Conservation (phyloP, 2,113 vertebrate species). For the Esox niger region DNA sequence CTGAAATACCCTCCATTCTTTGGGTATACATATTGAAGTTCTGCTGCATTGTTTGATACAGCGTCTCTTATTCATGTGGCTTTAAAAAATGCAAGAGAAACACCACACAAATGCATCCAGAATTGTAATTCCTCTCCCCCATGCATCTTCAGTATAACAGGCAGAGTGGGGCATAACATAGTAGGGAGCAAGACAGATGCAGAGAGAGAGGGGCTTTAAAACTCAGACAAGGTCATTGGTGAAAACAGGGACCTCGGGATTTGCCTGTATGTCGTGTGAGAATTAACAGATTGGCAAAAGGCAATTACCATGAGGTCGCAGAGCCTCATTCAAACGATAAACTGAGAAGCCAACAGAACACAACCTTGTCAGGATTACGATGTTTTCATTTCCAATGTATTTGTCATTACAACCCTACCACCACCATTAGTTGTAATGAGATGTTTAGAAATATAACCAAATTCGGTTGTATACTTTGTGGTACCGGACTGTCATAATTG, state of each 20-base stretch:
- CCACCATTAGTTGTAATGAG: no score
- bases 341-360: conserved; percentile 24
- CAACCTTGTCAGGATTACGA: conserved; percentile 69
- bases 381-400: conserved; percentile 68
- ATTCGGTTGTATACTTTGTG: no score
- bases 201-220: background rate
- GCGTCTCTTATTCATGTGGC: conserved; percentile 34
- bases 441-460: no score
- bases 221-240: background rate
- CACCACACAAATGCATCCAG: conserved; percentile 32
- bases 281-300: conserved; percentile 60
- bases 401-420: background rate
- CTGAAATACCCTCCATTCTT: conserved; percentile 21
- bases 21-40: conserved; percentile 11
- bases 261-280: conserved; percentile 55
- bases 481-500: no score
- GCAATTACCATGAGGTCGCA: conserved; percentile 59
- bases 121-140: conserved; percentile 40
- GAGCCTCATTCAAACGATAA: conserved; percentile 49
- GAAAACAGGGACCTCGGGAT: conserved; percentile 47
- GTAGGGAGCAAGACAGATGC: background rate
- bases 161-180: background rate
- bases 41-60: conserved; percentile 15
- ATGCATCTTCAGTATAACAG: conserved; percentile 15
- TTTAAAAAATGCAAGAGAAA: conserved; percentile 44